A percentile compares a stretch with the other conserved stretches of the same genome.
Evolutionary conservation across 2,113 vertebrate genomes (phyloP).

Genomic region (Poecilia latipinna): DNA sequence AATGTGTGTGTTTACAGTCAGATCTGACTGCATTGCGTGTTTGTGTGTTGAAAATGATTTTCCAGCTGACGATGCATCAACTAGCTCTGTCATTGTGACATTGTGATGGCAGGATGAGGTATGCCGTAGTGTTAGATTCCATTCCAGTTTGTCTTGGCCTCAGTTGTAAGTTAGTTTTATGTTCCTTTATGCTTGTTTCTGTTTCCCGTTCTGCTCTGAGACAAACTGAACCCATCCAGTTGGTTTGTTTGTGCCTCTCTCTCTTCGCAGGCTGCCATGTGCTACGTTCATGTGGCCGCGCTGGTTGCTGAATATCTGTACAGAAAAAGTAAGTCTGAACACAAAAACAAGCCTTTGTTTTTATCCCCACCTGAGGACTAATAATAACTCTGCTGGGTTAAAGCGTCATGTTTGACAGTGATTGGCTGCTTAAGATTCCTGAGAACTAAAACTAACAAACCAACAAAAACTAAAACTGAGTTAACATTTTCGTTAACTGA

Average conservation of each 20-base stretch:
- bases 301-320: slow-evolving; percentile 94
- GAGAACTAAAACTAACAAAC: no score
- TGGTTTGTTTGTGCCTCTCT: slow-evolving; percentile 24
- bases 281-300: slow-evolving; percentile 92
- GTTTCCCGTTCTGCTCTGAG: background rate
- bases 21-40: background rate
- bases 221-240: background rate
- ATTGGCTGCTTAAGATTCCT: background rate
- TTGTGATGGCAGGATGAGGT: background rate
- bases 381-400: background rate
- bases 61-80: background rate
- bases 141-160: background rate
- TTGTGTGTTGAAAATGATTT: no score
- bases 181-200: background rate
- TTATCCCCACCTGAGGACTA: background rate
- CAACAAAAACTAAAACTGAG: no score
- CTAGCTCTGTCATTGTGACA: background rate
- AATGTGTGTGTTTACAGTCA: background rate
- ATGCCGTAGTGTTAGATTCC: background rate
- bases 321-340: slow-evolving; percentile 89
- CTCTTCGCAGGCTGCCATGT: slow-evolving; percentile 91
- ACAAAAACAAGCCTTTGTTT: background rate
- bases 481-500: no score
- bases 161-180: background rate
- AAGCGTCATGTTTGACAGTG: background rate